Percentiles rank a stretch among this genome's conserved stretches.
phyloP scores from a whole-genome alignment of 2,888 invertebrate species.

The Heliconius aoede region DNA sequence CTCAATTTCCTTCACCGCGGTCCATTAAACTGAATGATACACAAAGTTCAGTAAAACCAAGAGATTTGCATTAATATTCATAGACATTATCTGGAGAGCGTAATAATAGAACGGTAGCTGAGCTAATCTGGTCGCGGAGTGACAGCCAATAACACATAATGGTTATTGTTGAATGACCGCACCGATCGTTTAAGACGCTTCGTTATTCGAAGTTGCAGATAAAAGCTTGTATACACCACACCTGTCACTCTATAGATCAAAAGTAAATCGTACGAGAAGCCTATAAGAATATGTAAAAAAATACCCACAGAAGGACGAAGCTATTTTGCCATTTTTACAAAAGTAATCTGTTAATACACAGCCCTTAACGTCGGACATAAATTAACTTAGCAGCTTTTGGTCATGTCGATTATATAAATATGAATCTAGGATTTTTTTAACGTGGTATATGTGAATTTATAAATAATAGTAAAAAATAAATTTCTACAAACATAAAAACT shows the following conservation, averaged over 20 bases:
- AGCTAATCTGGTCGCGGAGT: conserved; percentile 15
- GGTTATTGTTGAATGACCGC: conserved; percentile 11
- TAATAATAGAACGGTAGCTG: conserved; percentile 10
- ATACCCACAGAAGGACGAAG: too few relatives aligned
- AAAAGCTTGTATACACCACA: neutral
- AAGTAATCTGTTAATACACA: conserved; percentile 19
- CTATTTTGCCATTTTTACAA: too few relatives aligned
- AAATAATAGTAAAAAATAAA: too few relatives aligned
- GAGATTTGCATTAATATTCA: conserved; percentile 21
- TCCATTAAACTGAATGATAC: conserved; percentile 12
- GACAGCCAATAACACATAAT: conserved; percentile 12
- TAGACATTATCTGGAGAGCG: conserved; percentile 8
- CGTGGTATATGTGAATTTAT: too few relatives aligned
- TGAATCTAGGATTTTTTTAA: conserved; percentile 1
- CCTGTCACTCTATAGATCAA: neutral
- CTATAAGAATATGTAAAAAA: too few relatives aligned
- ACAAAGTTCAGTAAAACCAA: conserved; percentile 19
- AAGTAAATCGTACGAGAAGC: too few relatives aligned
- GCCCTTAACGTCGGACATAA: conserved; percentile 15
- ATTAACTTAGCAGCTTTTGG: conserved; percentile 16
- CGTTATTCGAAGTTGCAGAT: too few relatives aligned
- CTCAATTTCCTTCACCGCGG: neutral
- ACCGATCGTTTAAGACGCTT: neutral
- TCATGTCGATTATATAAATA: conserved; percentile 12
- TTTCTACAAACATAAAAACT: too few relatives aligned